Conservation (phyloP, 1,140 invertebrate genomes). For the Pristionchus pacificus region DNA sequence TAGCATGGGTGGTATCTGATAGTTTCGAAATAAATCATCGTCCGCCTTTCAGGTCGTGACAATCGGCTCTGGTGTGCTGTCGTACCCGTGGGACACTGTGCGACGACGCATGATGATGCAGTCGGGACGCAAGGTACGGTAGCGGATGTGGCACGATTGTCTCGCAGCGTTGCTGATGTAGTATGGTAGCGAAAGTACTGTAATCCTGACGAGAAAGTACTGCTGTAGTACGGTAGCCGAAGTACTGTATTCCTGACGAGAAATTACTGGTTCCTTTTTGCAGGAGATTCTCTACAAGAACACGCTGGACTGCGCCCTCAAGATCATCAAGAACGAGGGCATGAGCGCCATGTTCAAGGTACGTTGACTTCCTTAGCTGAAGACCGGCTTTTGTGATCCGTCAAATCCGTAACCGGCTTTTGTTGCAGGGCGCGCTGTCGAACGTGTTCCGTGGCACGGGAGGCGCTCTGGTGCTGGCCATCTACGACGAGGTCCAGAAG, state of each 20-base stretch:
- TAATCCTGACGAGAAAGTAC: no score
- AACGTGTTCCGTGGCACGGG: constrained; percentile 63
- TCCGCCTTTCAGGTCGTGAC: constrained; percentile 58
- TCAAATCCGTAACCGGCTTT: neutral
- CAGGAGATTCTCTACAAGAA: constrained; percentile 65
- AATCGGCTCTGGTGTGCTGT: constrained; percentile 63
- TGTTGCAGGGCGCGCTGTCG: constrained; percentile 59
- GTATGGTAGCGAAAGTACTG: no score
- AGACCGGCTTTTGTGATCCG: neutral
- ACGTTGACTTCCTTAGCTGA: neutral
- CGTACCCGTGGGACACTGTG: constrained; percentile 66
- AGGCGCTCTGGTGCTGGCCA: constrained; percentile 63
- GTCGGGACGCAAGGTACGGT: constrained; percentile 63
- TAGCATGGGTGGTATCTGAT: constrained; percentile 13
- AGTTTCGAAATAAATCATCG: neutral
- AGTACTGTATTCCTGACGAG: no score
- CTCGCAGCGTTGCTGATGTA: no score
- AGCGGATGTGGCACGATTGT: no score
- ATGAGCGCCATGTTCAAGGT: constrained; percentile 61
- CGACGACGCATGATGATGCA: constrained; percentile 64
- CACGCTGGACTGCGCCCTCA: constrained; percentile 61
- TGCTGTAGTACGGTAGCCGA: no score
- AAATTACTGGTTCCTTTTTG: no score
- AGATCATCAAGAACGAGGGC: constrained; percentile 64
- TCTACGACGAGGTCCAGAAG: constrained; percentile 63